Conservation (phyloP, 2,797 vertebrate species). For the Poecilia velifera region DNA sequence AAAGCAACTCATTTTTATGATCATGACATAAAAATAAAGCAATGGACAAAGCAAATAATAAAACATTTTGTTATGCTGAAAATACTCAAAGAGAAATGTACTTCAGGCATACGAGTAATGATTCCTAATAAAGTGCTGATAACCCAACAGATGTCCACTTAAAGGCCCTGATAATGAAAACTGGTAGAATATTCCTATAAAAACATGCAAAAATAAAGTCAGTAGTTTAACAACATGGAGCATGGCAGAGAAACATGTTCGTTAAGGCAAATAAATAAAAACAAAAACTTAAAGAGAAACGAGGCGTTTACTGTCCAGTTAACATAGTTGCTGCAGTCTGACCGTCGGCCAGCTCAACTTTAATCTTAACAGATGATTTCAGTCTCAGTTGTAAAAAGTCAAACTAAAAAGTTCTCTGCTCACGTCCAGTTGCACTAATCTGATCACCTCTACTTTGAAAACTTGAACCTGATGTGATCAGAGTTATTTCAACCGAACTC, state of each 20-base stretch:
- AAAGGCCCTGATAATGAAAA: slow-evolving; percentile 15
- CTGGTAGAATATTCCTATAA: slow-evolving; percentile 5
- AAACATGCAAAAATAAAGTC: slow-evolving; percentile 21
- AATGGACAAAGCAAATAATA: slow-evolving; percentile 10
- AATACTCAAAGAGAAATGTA: slow-evolving; percentile 19
- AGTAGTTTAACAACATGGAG: slow-evolving; percentile 36
- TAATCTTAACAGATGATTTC: background rate
- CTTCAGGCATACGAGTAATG: slow-evolving; percentile 29
- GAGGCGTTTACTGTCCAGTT: slow-evolving; percentile 10
- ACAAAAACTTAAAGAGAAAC: slow-evolving; percentile 12
- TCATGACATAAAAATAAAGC: slow-evolving; percentile 22
- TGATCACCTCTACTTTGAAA: background rate
- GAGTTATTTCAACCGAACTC: background rate
- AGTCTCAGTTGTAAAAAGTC: background rate
- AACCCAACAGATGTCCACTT: slow-evolving; percentile 24
- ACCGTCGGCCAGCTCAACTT: background rate
- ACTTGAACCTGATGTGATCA: slow-evolving; percentile 4
- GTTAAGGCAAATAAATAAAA: slow-evolving; percentile 22
- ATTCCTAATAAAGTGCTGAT: slow-evolving; percentile 53
- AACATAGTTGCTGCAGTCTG: background rate
- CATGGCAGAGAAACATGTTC: slow-evolving; percentile 30
- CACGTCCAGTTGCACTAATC: background rate
- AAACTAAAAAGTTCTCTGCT: background rate
- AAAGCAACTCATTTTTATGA: slow-evolving; percentile 26
- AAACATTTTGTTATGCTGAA: slow-evolving; percentile 28